phyloP scores from a whole-genome alignment of 2,888 invertebrate genomes.

The Steinernema scapterisci region DNA sequence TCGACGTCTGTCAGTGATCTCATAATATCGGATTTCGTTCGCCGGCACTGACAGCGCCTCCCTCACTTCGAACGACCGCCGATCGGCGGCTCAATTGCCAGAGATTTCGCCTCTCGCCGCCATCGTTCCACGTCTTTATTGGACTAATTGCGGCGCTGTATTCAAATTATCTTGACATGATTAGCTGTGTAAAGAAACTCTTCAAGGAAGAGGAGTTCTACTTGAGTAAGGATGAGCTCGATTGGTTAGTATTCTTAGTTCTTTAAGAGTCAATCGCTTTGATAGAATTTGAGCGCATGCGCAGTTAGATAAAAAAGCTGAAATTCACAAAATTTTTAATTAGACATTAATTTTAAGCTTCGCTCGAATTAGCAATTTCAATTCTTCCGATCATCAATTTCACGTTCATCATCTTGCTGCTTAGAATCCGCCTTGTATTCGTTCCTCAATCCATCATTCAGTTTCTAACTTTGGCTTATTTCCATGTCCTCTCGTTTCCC shows the following conservation, averaged over 20 bases:
- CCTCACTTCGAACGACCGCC: not conserved
- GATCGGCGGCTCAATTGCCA: slow-evolving; percentile 14
- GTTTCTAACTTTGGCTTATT: too few species aligned
- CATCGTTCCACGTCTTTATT: not conserved
- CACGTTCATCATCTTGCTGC: too few species aligned
- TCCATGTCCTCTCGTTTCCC: too few species aligned
- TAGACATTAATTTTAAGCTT: too few species aligned
- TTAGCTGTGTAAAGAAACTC: slow-evolving; percentile 33
- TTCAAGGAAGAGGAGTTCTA: slow-evolving; percentile 44
- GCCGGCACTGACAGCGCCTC: slow-evolving; percentile 23
- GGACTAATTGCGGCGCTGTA: not conserved
- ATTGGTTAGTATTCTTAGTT: slow-evolving; percentile 48
- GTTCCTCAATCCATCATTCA: too few species aligned
- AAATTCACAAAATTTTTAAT: too few species aligned
- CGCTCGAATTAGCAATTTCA: too few species aligned
- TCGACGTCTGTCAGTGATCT: slow-evolving; percentile 32
- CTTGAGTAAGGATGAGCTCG: slow-evolving; percentile 58
- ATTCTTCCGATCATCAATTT: too few species aligned
- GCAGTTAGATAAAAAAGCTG: too few species aligned
- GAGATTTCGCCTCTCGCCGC: not conserved
- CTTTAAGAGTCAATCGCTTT: not conserved
- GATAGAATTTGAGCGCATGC: too few species aligned
- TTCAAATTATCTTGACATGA: not conserved
- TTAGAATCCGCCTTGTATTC: too few species aligned
- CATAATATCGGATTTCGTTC: slow-evolving; percentile 25